Percentiles rank a stretch among this genome's conserved stretches.
These are phyloP conservation scores for Anarrhichthys ocellatus DNA, from an alignment of 2,113 vertebrate species.

Conservation along the genomic window DNA sequence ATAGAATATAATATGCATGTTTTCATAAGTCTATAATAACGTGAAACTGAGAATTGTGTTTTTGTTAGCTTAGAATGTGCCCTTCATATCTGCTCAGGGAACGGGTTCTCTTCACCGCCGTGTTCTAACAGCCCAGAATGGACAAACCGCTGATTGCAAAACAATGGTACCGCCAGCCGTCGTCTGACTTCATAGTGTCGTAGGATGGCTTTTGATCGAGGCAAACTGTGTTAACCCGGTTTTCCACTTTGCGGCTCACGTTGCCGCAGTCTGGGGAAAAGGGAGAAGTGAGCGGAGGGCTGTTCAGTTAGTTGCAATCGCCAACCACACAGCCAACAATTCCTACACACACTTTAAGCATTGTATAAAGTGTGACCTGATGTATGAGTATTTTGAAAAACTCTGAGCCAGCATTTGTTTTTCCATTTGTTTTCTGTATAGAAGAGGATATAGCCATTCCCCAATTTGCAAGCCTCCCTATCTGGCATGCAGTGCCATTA, in stretches of 20 bases:
- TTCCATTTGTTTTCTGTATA: background rate
- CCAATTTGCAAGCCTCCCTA: conserved; percentile 27
- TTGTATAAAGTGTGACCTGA: conserved; percentile 8
- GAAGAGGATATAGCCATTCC: background rate
- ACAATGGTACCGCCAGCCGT: background rate
- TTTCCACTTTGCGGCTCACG: background rate
- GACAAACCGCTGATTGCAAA: background rate
- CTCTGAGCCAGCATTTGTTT: background rate
- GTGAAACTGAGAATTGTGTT: too few species aligned
- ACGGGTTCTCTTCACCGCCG: too few species aligned
- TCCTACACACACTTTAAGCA: background rate
- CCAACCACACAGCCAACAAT: background rate
- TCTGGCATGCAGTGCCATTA: conserved; percentile 31
- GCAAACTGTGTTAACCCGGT: background rate
- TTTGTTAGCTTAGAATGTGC: too few species aligned
- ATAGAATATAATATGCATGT: background rate
- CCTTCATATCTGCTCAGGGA: too few species aligned
- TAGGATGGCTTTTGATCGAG: background rate
- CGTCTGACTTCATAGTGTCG: background rate
- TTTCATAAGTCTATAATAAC: too few species aligned
- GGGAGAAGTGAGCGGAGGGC: background rate
- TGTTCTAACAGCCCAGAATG: too few species aligned
- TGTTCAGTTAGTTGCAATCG: background rate
- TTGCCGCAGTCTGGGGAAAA: background rate
- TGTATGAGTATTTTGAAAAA: background rate